phyloP scores from a whole-genome alignment of 1,140 invertebrate genomes.

The Bombus haemorrhoidalis region DNA sequence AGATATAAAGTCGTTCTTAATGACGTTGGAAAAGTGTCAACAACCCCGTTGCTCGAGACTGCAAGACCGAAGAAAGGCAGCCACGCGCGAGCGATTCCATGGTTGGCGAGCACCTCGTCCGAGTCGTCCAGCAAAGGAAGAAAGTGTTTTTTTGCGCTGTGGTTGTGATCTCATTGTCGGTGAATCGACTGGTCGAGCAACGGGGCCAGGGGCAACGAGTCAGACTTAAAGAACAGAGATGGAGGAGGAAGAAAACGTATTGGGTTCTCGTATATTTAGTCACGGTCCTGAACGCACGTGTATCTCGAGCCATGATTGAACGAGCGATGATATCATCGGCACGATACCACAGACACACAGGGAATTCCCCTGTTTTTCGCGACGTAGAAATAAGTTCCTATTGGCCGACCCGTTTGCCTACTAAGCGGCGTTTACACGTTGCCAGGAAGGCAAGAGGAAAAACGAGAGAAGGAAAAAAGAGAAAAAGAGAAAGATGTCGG shows the following conservation, averaged over 20 bases:
- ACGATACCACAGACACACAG: constrained; percentile 9
- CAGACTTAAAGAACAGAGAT: background rate
- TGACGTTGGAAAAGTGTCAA: background rate
- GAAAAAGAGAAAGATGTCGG: background rate
- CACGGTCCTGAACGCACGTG: background rate
- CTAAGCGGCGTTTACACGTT: constrained; percentile 13
- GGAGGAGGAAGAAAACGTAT: background rate
- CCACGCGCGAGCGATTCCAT: background rate
- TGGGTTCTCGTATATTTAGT: constrained; percentile 4
- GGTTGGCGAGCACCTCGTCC: background rate
- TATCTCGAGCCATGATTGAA: constrained; percentile 26
- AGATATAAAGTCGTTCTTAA: background rate
- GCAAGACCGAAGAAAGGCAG: background rate
- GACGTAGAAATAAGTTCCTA: constrained; percentile 24
- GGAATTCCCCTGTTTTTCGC: constrained; percentile 23
- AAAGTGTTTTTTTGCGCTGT: background rate
- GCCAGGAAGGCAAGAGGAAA: too few relatives aligned
- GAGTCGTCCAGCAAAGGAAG: too few relatives aligned
- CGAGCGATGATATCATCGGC: constrained; percentile 38
- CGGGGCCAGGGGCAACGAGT: background rate
- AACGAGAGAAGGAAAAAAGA: too few relatives aligned
- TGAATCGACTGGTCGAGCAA: background rate
- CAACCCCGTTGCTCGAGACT: background rate
- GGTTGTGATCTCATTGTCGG: background rate
- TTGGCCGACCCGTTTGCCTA: constrained; percentile 21